Evolutionary conservation across 2,797 vertebrate species (phyloP), one percentile per base, ranked within the genome.

Genomic region (Etheostoma nigrum): DNA sequence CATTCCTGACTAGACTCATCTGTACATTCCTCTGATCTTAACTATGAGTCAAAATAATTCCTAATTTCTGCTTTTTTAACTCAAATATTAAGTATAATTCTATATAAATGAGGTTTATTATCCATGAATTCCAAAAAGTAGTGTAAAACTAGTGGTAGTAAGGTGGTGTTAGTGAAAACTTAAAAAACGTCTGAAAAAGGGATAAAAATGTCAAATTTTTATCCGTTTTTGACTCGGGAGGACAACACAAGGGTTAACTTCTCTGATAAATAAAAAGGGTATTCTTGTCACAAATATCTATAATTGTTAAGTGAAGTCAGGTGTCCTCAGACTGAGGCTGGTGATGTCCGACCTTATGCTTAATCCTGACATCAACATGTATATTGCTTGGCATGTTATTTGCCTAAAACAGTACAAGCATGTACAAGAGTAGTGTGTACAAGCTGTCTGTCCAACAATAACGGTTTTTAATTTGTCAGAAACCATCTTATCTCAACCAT

Each of bases 261-360:
- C 67, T 45, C 40, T 75, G 61, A 36, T n/a, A n/a, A 79, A 74
- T 78, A 74, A 36, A 18, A 57, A 25, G 58, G 33, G 9, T 53
- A 45, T 42, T 53, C 49, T 48, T 74, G 47, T 76, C 54, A 64
- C 53, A 71, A 82, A 86, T 79, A 67, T 10, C 36, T 36, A 10
- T 36, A 52, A 55, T 67, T 33, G 45, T 55, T 33, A 65, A 57
- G 2, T 23, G 21, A 44, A 68, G 48, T 47, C 33, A 48, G 49
- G 48, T 59, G 76, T 82, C 66, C 10, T 53, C 52, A 63, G 52
- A 57, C 71, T 59, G 63, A 62, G 27, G 5, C 30, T 21, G 19
- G 10, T 67, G 74, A 61, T 74, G 59, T 65, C 53, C 54, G 55
- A 53, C 65, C 55, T 73, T 65, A 65, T 40, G 36, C 36, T 4